phyloP scores from a whole-genome alignment of 1,140 invertebrate species.

The Sinella curviseta region DNA sequence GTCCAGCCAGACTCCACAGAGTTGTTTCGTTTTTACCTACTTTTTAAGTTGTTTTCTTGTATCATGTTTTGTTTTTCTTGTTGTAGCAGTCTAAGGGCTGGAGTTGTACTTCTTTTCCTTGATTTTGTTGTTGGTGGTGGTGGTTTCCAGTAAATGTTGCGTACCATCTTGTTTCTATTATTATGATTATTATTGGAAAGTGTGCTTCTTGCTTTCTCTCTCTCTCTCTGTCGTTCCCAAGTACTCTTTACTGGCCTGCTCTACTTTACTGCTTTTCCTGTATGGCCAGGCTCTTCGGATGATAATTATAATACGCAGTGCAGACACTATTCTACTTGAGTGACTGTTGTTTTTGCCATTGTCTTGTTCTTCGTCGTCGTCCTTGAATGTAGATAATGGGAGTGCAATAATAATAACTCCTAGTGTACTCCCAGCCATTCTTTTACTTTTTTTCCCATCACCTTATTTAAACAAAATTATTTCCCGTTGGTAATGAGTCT shows the following conservation, averaged over 20 bases:
- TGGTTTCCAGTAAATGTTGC: background rate
- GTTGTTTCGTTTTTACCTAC: background rate
- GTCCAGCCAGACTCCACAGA: too few species aligned
- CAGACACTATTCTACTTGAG: too few species aligned
- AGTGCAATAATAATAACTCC: background rate
- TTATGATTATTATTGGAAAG: background rate
- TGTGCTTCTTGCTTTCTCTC: too few species aligned
- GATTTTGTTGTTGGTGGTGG: background rate
- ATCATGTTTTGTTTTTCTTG: background rate
- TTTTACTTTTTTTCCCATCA: background rate
- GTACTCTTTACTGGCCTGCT: too few species aligned
- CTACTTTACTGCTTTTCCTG: too few species aligned
- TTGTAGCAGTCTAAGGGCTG: background rate
- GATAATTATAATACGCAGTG: too few species aligned
- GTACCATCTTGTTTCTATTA: background rate
- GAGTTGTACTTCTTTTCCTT: background rate
- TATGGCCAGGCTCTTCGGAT: too few species aligned
- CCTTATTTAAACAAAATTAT: background rate
- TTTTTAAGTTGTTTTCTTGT: background rate
- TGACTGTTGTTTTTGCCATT: background rate
- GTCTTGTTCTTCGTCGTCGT: background rate
- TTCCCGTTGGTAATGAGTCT: background rate
- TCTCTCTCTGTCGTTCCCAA: too few species aligned
- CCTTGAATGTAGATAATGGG: background rate
- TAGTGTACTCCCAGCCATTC: background rate